Evolutionary conservation across 2,888 invertebrate genomes (phyloP), one percentile per base, ranked within the genome.

Genomic region (Ashinkailepas kermadecensis): DNA sequence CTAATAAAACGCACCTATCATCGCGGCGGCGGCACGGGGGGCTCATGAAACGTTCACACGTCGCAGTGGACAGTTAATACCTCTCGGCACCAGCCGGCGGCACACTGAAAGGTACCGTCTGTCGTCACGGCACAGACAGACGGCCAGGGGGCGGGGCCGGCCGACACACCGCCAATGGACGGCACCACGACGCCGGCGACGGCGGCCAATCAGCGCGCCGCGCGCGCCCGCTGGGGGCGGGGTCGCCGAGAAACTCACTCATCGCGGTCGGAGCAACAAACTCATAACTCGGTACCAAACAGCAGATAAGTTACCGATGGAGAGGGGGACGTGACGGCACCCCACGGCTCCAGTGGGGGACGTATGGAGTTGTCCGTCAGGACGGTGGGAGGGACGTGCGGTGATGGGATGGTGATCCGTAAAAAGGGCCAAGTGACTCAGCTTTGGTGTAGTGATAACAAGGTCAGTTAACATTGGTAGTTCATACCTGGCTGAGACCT

Each of bases 1-100:
- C 74, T 74, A 74, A 74, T 74, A 74, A 74, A 74, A 74, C 74
- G 74, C 74, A 54, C 54, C 74, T 25, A 25, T 74, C 74, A 74
- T 39, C 74, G 74, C 15, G 18, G 6, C 18, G 54, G 54, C 13
- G 1, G 74, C 67, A n/a, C 74, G 70, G 54, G 12, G 18, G 74
- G 54, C 74, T 74, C 74, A 74, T 74, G 74, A 74, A 54, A 74
- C 54, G 74, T 74, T 74, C 74, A 54, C 74, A 74, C 74, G 74
- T 74, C 21, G 74, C 8, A 1, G 8, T 39, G 23, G 54, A 18
- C 54, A 39, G 74, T 54, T 74, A 54, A 74, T 74, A 13, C 74
- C 74, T 54, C 74, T 74, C 74, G 74, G 54, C 74, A 74, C 54
- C 8, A 6, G 21, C 54, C 15, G 74, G 8, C 18, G 15, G 54